Conservation (phyloP, 2,797 vertebrate genomes). For the Sarcophilus harrisii region DNA sequence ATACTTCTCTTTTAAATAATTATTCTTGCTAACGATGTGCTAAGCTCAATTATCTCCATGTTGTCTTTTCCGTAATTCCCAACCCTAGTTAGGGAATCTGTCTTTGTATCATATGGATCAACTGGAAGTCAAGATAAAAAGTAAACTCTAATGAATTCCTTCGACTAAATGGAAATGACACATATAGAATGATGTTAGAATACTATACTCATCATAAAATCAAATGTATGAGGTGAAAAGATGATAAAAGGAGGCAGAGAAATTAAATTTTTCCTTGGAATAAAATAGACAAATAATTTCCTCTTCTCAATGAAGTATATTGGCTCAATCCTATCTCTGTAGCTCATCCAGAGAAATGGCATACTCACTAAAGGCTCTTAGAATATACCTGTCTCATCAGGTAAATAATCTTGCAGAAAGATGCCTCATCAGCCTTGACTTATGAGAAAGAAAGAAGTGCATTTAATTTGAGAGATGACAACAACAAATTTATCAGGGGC, state of each 20-base stretch:
- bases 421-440: conserved; percentile 66
- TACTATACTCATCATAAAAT: not conserved
- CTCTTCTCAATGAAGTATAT: conserved; percentile 39
- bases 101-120: not conserved
- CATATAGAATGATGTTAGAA: not conserved
- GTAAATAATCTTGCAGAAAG: conserved; percentile 71
- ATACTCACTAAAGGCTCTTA: conserved; percentile 61
- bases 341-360: conserved; percentile 46
- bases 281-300: conserved; percentile 17
- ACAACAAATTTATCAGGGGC: conserved; percentile 64
- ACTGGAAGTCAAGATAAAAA: not conserved
- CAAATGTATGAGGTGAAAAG: not conserved
- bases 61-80: not conserved
- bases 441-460: conserved; percentile 64
- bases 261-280: conserved; percentile 13
- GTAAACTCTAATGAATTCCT: conserved; percentile 8
- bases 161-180: not conserved
- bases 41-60: not conserved
- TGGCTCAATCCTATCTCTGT: conserved; percentile 10
- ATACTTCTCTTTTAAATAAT: not conserved
- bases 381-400: conserved; percentile 68
- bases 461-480: conserved; percentile 74
- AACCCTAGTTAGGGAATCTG: not conserved
- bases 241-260: conserved; percentile 34
- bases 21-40: not conserved